Conservation (phyloP, 2,888 invertebrate species). For the Mesopsocus fuscifrons region DNA sequence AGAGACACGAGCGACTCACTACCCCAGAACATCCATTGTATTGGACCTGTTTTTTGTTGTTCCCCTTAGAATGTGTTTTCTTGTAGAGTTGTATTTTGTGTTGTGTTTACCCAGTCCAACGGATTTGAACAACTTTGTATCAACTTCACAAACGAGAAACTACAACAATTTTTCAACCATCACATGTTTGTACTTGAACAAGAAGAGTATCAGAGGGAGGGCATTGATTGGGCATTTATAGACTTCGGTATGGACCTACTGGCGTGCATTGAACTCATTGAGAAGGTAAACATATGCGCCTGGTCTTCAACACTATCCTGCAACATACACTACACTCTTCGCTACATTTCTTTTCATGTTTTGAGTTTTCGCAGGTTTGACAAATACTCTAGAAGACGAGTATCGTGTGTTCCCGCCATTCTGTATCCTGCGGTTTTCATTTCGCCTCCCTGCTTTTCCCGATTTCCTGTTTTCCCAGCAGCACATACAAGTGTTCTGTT, state of each 20-base stretch:
- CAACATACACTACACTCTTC: neutral
- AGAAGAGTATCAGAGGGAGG: slow-evolving; percentile 86
- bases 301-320: too few relatives aligned
- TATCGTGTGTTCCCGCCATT: neutral
- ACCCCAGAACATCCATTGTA: neutral
- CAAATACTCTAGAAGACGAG: neutral
- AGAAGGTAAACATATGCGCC: slow-evolving; percentile 65
- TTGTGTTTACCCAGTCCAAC: slow-evolving; percentile 50
- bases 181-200: slow-evolving; percentile 93
- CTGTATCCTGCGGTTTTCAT: neutral
- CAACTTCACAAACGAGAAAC: slow-evolving; percentile 90
- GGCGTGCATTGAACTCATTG: slow-evolving; percentile 74
- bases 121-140: slow-evolving; percentile 91
- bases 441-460: neutral
- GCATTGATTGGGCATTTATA: slow-evolving; percentile 81
- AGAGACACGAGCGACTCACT: too few relatives aligned
- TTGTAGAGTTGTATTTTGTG: slow-evolving; percentile 11
- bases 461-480: too few relatives aligned
- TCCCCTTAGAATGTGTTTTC: neutral
- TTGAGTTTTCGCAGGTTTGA: neutral
- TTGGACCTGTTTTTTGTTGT: neutral
- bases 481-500: too few relatives aligned
- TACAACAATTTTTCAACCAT: slow-evolving; percentile 93
- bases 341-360: neutral
- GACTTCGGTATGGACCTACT: slow-evolving; percentile 92